phyloP scores from a whole-genome alignment of 2,888 invertebrate genomes.

The Bhutanitis thaidina region DNA sequence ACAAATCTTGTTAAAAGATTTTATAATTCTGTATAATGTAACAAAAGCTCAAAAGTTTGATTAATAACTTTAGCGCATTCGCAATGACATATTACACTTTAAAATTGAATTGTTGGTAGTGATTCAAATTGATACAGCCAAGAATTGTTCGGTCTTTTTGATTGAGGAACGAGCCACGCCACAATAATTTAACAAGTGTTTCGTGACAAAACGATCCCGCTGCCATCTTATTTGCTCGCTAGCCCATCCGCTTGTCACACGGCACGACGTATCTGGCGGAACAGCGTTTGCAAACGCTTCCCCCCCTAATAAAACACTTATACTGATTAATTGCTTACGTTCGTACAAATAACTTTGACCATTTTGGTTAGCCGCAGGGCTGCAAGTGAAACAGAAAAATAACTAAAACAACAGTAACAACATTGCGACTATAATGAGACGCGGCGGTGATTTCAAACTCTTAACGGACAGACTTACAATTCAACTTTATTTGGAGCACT shows the following conservation, averaged over 20 bases:
- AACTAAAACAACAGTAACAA: no score
- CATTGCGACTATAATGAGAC: no score
- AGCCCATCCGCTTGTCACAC: constrained; percentile 39
- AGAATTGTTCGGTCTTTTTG: background rate
- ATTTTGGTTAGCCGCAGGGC: constrained; percentile 9
- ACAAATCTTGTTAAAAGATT: no score
- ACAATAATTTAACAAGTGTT: constrained; percentile 6
- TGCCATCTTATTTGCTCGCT: constrained; percentile 32
- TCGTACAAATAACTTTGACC: constrained; percentile 30
- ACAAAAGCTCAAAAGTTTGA: no score
- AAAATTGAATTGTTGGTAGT: no score
- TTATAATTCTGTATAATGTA: no score
- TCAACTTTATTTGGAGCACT: no score
- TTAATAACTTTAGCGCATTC: no score
- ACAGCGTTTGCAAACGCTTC: constrained; percentile 43
- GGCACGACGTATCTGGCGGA: constrained; percentile 54
- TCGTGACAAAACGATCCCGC: constrained; percentile 18
- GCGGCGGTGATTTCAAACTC: no score
- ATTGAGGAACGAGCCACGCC: background rate
- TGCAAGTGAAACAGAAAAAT: no score
- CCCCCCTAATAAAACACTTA: constrained; percentile 65
- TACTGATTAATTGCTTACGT: constrained; percentile 60
- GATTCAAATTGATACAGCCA: background rate
- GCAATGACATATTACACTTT: no score
- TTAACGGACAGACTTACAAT: no score